Evolutionary conservation across 1,140 invertebrate species (phyloP).

Genomic region (Wiebesia pumilae): DNA sequence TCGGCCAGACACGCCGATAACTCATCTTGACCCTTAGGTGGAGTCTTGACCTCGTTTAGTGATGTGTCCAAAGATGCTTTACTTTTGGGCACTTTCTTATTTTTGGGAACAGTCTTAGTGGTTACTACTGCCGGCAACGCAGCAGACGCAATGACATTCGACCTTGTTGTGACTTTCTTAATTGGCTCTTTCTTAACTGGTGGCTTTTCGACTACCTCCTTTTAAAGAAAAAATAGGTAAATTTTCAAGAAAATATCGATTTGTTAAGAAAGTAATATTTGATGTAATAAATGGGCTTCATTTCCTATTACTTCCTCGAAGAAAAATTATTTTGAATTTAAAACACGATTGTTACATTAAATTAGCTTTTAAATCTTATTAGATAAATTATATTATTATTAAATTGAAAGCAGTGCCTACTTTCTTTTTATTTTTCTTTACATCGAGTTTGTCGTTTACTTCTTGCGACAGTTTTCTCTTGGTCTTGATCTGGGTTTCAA

Average conservation of each 20-base stretch:
- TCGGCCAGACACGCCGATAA: conserved; percentile 71
- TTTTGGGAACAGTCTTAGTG: conserved; percentile 57
- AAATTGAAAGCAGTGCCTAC: neutral
- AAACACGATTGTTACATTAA: too few relatives aligned
- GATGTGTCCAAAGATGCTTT: conserved; percentile 57
- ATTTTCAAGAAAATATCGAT: too few relatives aligned
- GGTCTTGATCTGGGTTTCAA: conserved; percentile 47
- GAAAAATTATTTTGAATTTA: too few relatives aligned
- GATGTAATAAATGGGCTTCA: too few relatives aligned
- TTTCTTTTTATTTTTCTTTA: conserved; percentile 48
- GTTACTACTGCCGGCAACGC: conserved; percentile 41
- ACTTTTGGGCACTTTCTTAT: conserved; percentile 60
- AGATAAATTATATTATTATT: neutral
- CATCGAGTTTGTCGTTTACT: conserved; percentile 24
- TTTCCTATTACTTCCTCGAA: too few relatives aligned
- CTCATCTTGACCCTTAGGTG: conserved; percentile 60
- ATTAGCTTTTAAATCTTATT: conserved; percentile 45
- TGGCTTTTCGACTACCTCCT: conserved; percentile 44
- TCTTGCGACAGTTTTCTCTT: conserved; percentile 54
- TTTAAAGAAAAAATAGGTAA: neutral
- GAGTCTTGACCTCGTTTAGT: conserved; percentile 56
- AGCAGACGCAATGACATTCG: conserved; percentile 54
- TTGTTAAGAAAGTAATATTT: too few relatives aligned
- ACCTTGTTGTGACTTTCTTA: conserved; percentile 62
- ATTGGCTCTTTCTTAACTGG: conserved; percentile 46